phyloP scores from a whole-genome alignment of 2,113 vertebrate species.

The Labrus mixtus region DNA sequence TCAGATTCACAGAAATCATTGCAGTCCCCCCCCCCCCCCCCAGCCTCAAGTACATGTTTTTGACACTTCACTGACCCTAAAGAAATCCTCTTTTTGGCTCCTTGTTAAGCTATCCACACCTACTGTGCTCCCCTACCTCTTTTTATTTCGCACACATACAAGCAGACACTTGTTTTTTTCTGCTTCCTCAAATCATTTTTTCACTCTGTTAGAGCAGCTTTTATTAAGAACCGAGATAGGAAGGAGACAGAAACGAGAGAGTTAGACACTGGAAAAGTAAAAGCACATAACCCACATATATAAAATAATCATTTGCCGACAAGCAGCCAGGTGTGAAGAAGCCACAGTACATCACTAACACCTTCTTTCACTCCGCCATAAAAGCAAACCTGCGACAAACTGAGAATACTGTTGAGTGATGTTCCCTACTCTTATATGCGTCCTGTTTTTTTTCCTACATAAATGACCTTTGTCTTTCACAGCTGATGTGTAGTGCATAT shows the following conservation, averaged over 20 bases:
- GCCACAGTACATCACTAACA: neutral
- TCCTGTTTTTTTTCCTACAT: neutral
- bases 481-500: constrained; percentile 17
- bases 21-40: too few species aligned
- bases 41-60: constrained; percentile 16
- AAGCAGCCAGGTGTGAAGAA: constrained; percentile 24
- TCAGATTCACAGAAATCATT: neutral
- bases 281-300: constrained; percentile 21
- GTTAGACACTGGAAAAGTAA: constrained; percentile 5
- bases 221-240: neutral
- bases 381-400: constrained; percentile 19
- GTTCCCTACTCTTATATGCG: neutral
- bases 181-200: constrained; percentile 26
- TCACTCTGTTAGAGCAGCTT: constrained; percentile 49
- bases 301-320: constrained; percentile 30
- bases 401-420: neutral
- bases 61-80: constrained; percentile 18
- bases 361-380: neutral
- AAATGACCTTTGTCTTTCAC: constrained; percentile 38
- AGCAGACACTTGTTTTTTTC: neutral
- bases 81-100: constrained; percentile 13
- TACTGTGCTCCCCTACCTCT: neutral
- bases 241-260: neutral
- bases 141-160: neutral
- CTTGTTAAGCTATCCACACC: constrained; percentile 30